These are phyloP conservation scores for Melolontha melolontha DNA, from an alignment of 2,888 invertebrate genomes.

Conservation along the genomic window DNA sequence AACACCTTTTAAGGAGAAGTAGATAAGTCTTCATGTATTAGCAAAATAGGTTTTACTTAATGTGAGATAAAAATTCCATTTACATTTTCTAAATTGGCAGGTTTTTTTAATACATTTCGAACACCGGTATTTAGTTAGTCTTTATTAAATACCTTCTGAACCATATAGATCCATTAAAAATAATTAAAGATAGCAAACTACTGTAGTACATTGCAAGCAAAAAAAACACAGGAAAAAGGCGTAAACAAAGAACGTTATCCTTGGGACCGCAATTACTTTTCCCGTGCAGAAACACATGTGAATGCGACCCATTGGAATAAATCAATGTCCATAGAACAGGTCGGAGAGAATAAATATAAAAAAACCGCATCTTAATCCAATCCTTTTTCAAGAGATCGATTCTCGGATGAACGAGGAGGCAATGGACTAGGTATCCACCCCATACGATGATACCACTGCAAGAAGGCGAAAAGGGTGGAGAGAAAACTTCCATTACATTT, in stretches of 20 bases:
- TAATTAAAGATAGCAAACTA: conserved; percentile 10
- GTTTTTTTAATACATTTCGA: too few species aligned
- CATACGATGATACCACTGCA: not conserved
- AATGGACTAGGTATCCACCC: conserved; percentile 45
- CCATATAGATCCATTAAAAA: too few species aligned
- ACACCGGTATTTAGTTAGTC: too few species aligned
- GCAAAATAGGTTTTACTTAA: too few species aligned
- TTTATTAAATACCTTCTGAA: too few species aligned
- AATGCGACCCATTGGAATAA: conserved; percentile 37
- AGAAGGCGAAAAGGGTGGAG: not conserved
- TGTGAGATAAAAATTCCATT: too few species aligned
- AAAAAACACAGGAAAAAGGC: conserved; percentile 18
- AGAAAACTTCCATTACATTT: conserved; percentile 50
- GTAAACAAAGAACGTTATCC: conserved; percentile 25
- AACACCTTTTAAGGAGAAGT: too few species aligned
- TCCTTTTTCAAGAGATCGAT: conserved; percentile 51
- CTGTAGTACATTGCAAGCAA: conserved; percentile 1
- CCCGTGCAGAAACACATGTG: conserved; percentile 34
- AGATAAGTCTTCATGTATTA: too few species aligned
- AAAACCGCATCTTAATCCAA: conserved; percentile 54
- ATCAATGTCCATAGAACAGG: conserved; percentile 42
- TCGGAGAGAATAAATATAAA: conserved; percentile 45
- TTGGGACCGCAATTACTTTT: conserved; percentile 28
- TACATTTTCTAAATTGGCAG: too few species aligned
- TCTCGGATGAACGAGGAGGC: conserved; percentile 50